Conservation (phyloP, 92 coral and sea anemone species). For the Umimayanthus chanpuru region DNA sequence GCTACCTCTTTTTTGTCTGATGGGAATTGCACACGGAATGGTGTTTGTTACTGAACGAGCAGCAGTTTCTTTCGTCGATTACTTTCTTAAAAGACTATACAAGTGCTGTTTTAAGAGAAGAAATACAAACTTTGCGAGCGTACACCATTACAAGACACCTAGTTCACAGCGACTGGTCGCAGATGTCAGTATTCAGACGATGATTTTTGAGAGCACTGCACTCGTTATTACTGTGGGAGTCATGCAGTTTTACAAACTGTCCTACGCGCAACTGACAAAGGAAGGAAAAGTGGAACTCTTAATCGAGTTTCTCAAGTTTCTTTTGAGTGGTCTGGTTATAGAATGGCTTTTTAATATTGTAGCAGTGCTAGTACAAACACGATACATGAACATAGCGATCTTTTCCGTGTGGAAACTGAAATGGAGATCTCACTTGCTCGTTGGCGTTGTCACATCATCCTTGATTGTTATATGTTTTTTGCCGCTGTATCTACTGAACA, state of each 20-base stretch:
- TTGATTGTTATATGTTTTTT: background rate
- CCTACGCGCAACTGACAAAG: background rate
- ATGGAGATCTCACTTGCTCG: background rate
- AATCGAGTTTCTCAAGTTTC: background rate
- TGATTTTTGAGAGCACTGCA: conserved; percentile 35
- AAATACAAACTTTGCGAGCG: background rate
- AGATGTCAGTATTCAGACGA: conserved; percentile 49
- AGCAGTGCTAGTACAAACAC: conserved; percentile 18
- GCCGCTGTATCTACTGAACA: conserved; percentile 2
- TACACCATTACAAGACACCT: background rate
- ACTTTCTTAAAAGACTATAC: background rate
- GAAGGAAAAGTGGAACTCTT: background rate
- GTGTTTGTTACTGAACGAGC: conserved; percentile 18
- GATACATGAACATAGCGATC: background rate
- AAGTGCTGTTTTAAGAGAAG: conserved; percentile 9
- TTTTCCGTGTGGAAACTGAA: too few species aligned
- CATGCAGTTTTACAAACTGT: background rate
- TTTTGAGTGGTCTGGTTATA: background rate
- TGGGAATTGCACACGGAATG: conserved; percentile 38
- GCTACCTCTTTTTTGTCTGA: conserved; percentile 17
- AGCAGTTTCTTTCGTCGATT: conserved; percentile 14
- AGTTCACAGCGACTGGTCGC: conserved; percentile 54
- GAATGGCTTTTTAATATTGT: background rate
- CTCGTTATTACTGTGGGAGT: conserved; percentile 44
- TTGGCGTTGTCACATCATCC: background rate